These are phyloP conservation scores for Drosophila novamexicana DNA, from an alignment of 1,140 invertebrate genomes.

Conservation along the genomic window DNA sequence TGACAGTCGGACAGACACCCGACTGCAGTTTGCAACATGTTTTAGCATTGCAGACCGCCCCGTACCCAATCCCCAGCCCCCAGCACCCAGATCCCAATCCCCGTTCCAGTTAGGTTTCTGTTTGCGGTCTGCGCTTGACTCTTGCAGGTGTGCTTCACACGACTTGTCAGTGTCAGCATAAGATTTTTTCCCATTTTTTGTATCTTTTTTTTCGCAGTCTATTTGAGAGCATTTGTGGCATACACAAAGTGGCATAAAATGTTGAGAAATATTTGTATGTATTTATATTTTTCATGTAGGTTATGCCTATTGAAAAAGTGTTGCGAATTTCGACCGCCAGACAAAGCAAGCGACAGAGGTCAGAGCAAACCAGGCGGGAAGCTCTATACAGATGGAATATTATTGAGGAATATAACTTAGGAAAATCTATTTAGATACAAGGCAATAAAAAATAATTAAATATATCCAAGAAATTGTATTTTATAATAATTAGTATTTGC, in stretches of 20 bases:
- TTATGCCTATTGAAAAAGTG: conserved; percentile 37
- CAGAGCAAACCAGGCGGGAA: not conserved
- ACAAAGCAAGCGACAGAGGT: conserved; percentile 18
- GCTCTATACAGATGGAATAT: not conserved
- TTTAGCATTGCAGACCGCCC: conserved; percentile 50
- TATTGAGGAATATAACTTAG: no score
- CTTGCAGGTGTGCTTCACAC: conserved; percentile 81
- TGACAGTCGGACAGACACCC: conserved; percentile 30
- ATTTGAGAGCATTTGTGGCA: conserved; percentile 40
- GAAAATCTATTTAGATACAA: no score
- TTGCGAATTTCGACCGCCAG: conserved; percentile 10
- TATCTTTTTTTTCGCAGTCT: conserved; percentile 24
- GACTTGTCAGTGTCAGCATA: conserved; percentile 78
- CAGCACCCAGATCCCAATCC: conserved; percentile 23
- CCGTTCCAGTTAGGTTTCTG: conserved; percentile 59
- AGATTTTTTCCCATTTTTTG: conserved; percentile 38
- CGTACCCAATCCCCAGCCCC: conserved; percentile 13
- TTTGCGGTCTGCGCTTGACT: conserved; percentile 61
- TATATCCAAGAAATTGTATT: no score
- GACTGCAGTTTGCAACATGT: conserved; percentile 74
- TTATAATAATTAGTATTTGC: no score
- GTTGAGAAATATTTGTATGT: conserved; percentile 17
- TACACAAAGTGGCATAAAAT: conserved; percentile 37
- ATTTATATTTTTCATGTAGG: conserved; percentile 23
- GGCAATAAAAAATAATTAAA: no score